Evolutionary conservation across 2,113 vertebrate species (phyloP), one percentile per base, ranked within the genome.

Genomic region (Nyctibius bracteatus): DNA sequence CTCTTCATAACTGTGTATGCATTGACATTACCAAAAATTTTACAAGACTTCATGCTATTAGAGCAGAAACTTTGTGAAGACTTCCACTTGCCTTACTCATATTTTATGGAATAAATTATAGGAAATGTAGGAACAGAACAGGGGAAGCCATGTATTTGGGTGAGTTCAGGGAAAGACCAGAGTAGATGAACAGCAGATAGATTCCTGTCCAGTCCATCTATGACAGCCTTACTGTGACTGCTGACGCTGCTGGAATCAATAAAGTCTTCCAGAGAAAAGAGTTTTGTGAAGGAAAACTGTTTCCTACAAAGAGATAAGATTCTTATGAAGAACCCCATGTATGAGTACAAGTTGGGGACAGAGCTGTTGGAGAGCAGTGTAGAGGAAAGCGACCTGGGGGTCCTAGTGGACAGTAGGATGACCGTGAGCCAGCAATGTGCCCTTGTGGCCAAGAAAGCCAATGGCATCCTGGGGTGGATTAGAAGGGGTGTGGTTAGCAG

Each of bases 71-170:
- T 5, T 73, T 77, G 5, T 51, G 28, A 63, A 68, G 33, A 51
- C 1, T 41, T 67, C 33, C 14, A 46, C 15, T 52, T 65, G 8
- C 4, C 6, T 17, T 11, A 22, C 28, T 78, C 16, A 23, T 2
- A 41, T 51, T 75, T 77, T 86, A 8, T 52, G 9, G 10, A 63
- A 61, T 22, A 93, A 87, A 52, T 9, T 0, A 23, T 5, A 61
- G 7, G 3, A 84, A 68, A 43, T 22, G 12, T 4, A 51, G 10
- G 33, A 77, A 55, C 2, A 43, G 27, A 37, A 28, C 7, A 39
- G 2, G 10, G 10, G 2, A 47, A 75, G 65, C 8, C 1, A 10
- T 28, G 8, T 70, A 13, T 3, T 55, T 21, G 31, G 4, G 1
- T 68, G 27, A 77, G 15, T 25, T 57, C 18, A 61, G 15, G 3